These are phyloP conservation scores for Calliphora vomitoria DNA, from an alignment of 2,888 invertebrate species.

Conservation along the genomic window DNA sequence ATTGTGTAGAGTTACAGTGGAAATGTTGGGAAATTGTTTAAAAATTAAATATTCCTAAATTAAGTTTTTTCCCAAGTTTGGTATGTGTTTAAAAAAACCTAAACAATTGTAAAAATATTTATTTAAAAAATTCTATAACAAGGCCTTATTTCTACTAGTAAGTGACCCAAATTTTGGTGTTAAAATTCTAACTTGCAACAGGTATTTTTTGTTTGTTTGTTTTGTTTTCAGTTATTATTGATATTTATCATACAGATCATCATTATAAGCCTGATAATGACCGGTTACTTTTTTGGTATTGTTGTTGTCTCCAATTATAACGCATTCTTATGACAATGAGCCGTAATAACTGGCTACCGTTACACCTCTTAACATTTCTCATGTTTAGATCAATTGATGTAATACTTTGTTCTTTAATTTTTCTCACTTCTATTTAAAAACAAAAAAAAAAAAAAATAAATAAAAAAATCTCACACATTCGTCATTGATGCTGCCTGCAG, in stretches of 20 bases:
- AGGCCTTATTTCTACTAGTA: neutral
- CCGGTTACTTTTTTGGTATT: constrained; percentile 8
- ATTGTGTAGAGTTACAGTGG: constrained; percentile 25
- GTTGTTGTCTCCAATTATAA: constrained; percentile 38
- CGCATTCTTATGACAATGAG: constrained; percentile 43
- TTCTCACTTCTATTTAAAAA: neutral
- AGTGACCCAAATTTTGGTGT: constrained; percentile 7
- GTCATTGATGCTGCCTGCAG: neutral
- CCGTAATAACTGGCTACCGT: constrained; percentile 50
- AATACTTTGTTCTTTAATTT: constrained; percentile 23
- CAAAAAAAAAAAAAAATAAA: no score
- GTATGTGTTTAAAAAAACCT: neutral
- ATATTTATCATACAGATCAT: constrained; percentile 24
- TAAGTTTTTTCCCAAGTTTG: neutral
- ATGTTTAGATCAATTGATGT: constrained; percentile 34
- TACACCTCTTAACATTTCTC: constrained; percentile 27
- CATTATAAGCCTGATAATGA: constrained; percentile 14
- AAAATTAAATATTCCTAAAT: neutral
- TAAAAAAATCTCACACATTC: neutral
- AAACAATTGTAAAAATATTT: neutral
- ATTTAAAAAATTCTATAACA: neutral
- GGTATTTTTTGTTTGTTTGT: neutral
- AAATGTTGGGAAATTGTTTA: constrained; percentile 37
- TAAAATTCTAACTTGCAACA: neutral
- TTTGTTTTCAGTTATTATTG: neutral